Conservation (phyloP, 2,888 invertebrate genomes). For the Pogonocherus hispidulus region DNA sequence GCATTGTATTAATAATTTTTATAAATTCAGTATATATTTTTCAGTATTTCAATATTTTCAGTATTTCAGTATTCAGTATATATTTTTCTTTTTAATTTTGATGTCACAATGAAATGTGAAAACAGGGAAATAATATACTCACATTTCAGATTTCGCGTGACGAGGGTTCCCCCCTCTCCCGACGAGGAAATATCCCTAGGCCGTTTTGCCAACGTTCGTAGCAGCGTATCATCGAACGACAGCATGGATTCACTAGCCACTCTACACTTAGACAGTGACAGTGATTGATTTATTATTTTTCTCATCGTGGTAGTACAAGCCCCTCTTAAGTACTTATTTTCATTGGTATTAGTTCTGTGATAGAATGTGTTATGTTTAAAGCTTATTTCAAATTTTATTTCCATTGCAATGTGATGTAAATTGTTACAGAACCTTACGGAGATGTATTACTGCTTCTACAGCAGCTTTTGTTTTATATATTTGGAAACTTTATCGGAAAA, state of each 20-base stretch:
- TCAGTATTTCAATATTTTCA: too few species aligned
- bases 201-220: slow-evolving; percentile 58
- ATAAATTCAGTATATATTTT: too few species aligned
- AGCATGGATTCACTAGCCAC: slow-evolving; percentile 59
- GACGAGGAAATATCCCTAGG: slow-evolving; percentile 55
- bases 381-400: slow-evolving; percentile 45
- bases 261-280: slow-evolving; percentile 56
- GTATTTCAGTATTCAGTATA: background rate
- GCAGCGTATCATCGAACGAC: slow-evolving; percentile 61
- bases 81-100: background rate
- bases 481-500: slow-evolving; percentile 7
- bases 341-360: slow-evolving; percentile 48
- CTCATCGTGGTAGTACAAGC: slow-evolving; percentile 16
- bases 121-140: background rate
- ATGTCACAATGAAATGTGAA: background rate
- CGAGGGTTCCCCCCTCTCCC: slow-evolving; percentile 54
- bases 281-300: slow-evolving; percentile 47
- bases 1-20: too few species aligned
- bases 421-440: slow-evolving; percentile 36
- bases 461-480: slow-evolving; percentile 35
- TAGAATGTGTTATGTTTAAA: slow-evolving; percentile 47
- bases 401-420: slow-evolving; percentile 42
- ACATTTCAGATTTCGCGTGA: slow-evolving; percentile 52
- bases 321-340: slow-evolving; percentile 36
- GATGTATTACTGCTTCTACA: slow-evolving; percentile 39